Evolutionary conservation across 2,797 vertebrate species (phyloP), one percentile per base, ranked within the genome.

Genomic region (Molossus alvarezi): DNA sequence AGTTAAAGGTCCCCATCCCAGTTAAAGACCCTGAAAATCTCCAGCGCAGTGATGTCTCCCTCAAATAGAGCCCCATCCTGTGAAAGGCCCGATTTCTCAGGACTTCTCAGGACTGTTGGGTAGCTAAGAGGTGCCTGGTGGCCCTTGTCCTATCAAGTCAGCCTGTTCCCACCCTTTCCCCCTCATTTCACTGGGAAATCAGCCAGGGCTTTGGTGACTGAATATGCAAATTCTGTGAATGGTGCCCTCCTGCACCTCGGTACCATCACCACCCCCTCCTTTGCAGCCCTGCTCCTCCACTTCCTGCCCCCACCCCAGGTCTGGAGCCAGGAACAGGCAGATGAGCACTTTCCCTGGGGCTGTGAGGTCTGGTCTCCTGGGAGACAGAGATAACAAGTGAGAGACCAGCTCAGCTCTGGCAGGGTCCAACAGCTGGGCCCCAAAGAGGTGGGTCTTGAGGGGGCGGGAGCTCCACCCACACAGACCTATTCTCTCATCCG

Each of bases 131-230:
- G 58, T 1, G 1, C 76, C 33, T 2, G 0, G n/a, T 13, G 51
- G 53, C 72, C 73, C 58, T 1, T 3, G 20, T 76, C 41, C 41
- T 87, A 21, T 67, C 20, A 4, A 62, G 21, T 14, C 8, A 1
- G 23, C 71, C 48, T 71, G 53, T 92, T 67, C 17, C 18, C 21
- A 94, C 88, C 27, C 88, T 75, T 58, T 65, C 29, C 37, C 96
- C 87, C 88, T 98, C 84, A 95, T 98, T 98, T 98, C 88, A 94
- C 96, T 96, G 84, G 86, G 86, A 98, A 98, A 97, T 97, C 83
- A 95, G 45, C 77, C 93, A 97, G 93, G 85, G 94, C 84, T 94
- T 77, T 79, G 75, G 2, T 0, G 72, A 45, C 88, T 92, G 25
- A 76, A 85, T 67, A 96, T 95, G 97, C 90, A 97, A 97, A 97